These are phyloP conservation scores for Umimayanthus chanpuru DNA, from an alignment of 92 coral and sea anemone species.

Conservation along the genomic window DNA sequence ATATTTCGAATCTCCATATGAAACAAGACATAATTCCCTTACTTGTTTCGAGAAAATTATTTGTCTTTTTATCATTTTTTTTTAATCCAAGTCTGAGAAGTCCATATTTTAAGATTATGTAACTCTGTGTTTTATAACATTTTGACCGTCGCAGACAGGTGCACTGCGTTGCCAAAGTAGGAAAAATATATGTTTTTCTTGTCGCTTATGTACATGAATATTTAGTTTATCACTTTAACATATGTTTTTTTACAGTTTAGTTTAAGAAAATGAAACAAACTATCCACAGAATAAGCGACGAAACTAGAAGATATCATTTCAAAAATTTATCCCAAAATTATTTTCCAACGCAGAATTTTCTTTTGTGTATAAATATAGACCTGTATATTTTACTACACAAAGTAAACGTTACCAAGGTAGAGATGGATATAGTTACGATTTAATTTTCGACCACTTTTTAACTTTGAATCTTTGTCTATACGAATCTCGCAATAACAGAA, in stretches of 20 bases:
- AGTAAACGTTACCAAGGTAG: conserved; percentile 36
- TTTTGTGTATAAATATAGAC: conserved; percentile 37
- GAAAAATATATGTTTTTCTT: background rate
- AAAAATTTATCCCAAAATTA: background rate
- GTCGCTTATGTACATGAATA: background rate
- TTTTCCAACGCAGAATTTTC: background rate
- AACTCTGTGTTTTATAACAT: background rate
- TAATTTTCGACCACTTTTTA: too few species aligned
- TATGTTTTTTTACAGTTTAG: background rate
- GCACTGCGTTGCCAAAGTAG: background rate
- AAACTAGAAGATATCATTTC: background rate
- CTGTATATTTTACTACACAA: conserved; percentile 35
- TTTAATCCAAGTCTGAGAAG: background rate
- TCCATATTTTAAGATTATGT: background rate
- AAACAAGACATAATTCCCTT: background rate
- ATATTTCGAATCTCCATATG: background rate
- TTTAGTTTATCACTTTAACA: background rate
- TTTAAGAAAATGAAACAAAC: background rate
- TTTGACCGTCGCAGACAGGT: background rate
- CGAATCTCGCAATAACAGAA: background rate
- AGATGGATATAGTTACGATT: background rate
- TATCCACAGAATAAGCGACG: background rate
- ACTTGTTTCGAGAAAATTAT: background rate
- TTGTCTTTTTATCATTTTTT: background rate
- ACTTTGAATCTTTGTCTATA: background rate